Evolutionary conservation across 2,888 invertebrate genomes (phyloP).

Genomic region (Xanthorhoe designata): DNA sequence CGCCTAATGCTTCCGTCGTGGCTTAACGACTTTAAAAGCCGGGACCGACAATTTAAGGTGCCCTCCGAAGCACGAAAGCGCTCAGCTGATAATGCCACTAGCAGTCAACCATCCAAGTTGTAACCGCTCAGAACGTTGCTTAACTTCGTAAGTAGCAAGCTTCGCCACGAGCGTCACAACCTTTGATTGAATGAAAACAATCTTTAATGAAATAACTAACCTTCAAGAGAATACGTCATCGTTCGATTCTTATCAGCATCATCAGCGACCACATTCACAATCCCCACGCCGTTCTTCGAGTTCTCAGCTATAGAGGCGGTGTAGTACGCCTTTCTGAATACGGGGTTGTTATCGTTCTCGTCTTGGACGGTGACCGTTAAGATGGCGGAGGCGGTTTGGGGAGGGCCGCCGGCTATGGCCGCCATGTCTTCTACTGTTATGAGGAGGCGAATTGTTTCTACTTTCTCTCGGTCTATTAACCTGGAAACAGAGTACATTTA

Average conservation of each 20-base stretch:
- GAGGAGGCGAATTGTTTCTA: conserved; percentile 91
- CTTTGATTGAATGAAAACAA: too few species aligned
- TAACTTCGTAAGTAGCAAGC: too few species aligned
- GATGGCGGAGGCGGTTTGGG: conserved; percentile 90
- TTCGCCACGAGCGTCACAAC: too few species aligned
- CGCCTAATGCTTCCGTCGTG: too few species aligned
- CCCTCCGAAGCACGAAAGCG: too few species aligned
- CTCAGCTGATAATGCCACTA: too few species aligned
- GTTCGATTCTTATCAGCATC: conserved; percentile 95
- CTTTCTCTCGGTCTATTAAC: conserved; percentile 92
- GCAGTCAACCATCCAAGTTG: too few species aligned
- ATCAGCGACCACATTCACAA: conserved; percentile 92
- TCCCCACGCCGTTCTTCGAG: conserved; percentile 92
- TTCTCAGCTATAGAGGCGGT: conserved; percentile 94
- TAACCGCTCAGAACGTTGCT: too few species aligned
- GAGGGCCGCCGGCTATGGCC: conserved; percentile 88
- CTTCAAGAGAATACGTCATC: conserved; percentile 92
- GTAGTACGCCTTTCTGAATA: conserved; percentile 92
- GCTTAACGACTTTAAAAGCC: too few species aligned
- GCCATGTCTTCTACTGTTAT: conserved; percentile 94
- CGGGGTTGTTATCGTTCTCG: conserved; percentile 96
- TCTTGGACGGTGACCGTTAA: conserved; percentile 92
- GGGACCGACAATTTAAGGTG: too few species aligned
- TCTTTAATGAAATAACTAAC: conserved; percentile 57
- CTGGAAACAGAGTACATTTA: conserved; percentile 63